A percentile compares a stretch with the other conserved stretches of the same genome.
Conservation (phyloP, 2,797 vertebrate genomes). For the Phrynocephalus vlangalii region DNA sequence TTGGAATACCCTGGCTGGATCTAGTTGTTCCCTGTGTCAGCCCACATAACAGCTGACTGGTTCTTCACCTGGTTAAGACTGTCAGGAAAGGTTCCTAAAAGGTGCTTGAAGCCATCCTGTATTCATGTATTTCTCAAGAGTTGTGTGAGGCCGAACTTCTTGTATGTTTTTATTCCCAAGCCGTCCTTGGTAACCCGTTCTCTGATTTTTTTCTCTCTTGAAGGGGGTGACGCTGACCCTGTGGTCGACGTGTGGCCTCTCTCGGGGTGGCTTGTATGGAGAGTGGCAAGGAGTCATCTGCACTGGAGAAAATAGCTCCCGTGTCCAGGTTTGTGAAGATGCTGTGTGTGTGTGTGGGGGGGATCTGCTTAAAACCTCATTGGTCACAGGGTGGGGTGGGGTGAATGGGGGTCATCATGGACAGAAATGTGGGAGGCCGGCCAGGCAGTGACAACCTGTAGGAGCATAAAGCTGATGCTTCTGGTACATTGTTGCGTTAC, state of each 20-base stretch:
- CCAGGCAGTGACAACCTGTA: neutral
- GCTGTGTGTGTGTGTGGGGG: too few relatives aligned
- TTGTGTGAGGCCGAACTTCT: too few relatives aligned
- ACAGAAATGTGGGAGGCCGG: neutral
- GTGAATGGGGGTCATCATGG: neutral
- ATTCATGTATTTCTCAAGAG: too few relatives aligned
- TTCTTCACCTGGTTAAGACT: too few relatives aligned
- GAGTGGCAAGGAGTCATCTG: slow-evolving; percentile 97
- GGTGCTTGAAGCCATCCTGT: too few relatives aligned
- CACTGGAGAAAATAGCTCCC: slow-evolving; percentile 90
- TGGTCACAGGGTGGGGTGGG: neutral
- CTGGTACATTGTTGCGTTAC: neutral
- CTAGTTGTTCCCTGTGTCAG: too few relatives aligned
- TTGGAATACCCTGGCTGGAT: too few relatives aligned
- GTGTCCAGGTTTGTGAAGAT: slow-evolving; percentile 85
- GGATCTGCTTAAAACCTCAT: rapidly evolving
- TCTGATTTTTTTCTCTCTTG: slow-evolving; percentile 4
- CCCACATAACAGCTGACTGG: too few relatives aligned
- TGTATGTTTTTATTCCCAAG: too few relatives aligned
- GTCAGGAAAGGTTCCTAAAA: too few relatives aligned
- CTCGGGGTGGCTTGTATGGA: slow-evolving; percentile 88
- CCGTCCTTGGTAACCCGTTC: too few relatives aligned
- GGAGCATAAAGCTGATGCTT: neutral
- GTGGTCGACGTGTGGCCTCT: slow-evolving; percentile 94
- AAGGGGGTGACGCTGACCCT: slow-evolving; percentile 93